Evolutionary conservation across 2,113 vertebrate species (phyloP).

Genomic region (Alces alces): DNA sequence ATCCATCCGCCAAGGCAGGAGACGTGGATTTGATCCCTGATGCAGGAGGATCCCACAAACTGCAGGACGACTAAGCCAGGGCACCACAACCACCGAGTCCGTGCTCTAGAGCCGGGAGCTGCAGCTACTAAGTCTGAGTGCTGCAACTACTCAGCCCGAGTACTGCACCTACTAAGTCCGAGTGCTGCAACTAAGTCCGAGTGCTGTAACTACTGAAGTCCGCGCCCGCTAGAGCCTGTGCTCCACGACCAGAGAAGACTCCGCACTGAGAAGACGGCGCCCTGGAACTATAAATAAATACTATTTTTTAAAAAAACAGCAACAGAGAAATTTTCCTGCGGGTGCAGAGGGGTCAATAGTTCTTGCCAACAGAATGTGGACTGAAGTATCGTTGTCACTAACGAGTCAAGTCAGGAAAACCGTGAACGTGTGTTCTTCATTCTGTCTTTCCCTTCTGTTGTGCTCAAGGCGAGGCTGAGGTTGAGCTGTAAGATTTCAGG

Average conservation of each 20-base stretch:
- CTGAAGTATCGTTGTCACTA: no score
- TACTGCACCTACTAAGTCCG: no score
- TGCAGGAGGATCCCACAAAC: not conserved
- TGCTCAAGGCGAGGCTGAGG: not conserved
- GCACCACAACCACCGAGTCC: not conserved
- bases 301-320: not conserved
- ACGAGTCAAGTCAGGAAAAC: not conserved
- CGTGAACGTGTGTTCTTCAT: accelerated
- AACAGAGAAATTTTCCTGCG: not conserved
- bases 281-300: not conserved
- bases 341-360: accelerated
- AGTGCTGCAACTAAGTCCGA: accelerated
- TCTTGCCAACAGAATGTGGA: not conserved
- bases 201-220: accelerated
- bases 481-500: not conserved
- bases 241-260: accelerated
- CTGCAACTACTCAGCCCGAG: no score
- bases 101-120: not conserved
- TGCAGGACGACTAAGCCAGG: not conserved
- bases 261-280: accelerated
- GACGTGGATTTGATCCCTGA: not conserved
- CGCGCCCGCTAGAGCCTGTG: accelerated
- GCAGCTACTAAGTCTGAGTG: accelerated
- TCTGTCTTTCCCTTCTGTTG: accelerated
- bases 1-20: accelerated